phyloP scores from a whole-genome alignment of 2,888 invertebrate species.

The Scaptodrosophila latifasciaeformis region DNA sequence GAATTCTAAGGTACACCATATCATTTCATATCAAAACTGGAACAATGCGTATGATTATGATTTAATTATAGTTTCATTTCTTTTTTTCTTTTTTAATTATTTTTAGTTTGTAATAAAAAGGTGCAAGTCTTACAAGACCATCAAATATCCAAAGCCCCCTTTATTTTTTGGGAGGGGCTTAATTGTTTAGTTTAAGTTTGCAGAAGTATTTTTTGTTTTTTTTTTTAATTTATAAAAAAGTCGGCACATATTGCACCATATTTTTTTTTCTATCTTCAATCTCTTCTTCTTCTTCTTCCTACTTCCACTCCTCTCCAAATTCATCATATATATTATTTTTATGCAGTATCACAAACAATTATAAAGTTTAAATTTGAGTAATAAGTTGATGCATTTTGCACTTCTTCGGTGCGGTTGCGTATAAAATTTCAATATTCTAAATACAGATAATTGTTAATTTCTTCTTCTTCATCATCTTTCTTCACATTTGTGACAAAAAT shows the following conservation, averaged over 20 bases:
- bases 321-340: slow-evolving; percentile 24
- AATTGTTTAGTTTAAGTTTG: slow-evolving; percentile 46
- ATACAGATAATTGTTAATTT: too few relatives aligned
- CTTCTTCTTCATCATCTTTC: too few relatives aligned
- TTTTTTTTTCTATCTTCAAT: background rate
- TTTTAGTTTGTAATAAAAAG: slow-evolving; percentile 51
- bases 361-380: slow-evolving; percentile 62
- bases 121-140: slow-evolving; percentile 53
- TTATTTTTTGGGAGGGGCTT: too few relatives aligned
- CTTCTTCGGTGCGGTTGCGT: slow-evolving; percentile 43
- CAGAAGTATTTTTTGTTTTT: too few relatives aligned
- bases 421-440: slow-evolving; percentile 59
- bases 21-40: slow-evolving; percentile 51
- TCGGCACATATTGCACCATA: slow-evolving; percentile 23
- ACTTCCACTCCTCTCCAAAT: slow-evolving; percentile 8
- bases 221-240: slow-evolving; percentile 55
- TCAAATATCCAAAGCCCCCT: slow-evolving; percentile 25
- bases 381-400: slow-evolving; percentile 46
- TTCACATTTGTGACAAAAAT: slow-evolving; percentile 37
- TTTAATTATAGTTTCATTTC: slow-evolving; percentile 27
- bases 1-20: slow-evolving; percentile 48
- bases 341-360: slow-evolving; percentile 64
- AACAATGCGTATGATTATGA: slow-evolving; percentile 45
- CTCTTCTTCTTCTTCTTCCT: background rate
- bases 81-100: slow-evolving; percentile 15